These are phyloP conservation scores for Neocrepidodera transversa DNA, from an alignment of 2,888 invertebrate genomes.

Conservation along the genomic window DNA sequence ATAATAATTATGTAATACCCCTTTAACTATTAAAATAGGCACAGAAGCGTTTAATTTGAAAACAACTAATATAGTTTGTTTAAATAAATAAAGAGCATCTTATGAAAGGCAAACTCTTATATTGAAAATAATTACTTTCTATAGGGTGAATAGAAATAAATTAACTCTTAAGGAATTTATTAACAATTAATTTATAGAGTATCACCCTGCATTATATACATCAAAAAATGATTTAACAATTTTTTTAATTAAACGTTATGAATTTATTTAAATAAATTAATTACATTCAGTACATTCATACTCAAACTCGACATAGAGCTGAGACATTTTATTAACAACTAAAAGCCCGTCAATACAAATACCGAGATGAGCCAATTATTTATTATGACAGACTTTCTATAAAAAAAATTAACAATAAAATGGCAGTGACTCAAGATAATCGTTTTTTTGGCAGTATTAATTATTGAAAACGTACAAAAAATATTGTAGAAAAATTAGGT, in stretches of 20 bases:
- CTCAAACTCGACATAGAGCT: constrained; percentile 17
- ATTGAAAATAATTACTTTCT: too few species aligned
- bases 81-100: too few species aligned
- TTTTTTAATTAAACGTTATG: constrained; percentile 1
- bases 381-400: not conserved
- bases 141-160: too few species aligned
- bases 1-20: too few species aligned
- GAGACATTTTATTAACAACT: constrained; percentile 17
- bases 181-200: too few species aligned
- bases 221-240: not conserved
- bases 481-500: constrained; percentile 4
- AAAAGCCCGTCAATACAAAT: not conserved
- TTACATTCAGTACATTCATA: constrained; percentile 25
- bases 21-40: too few species aligned
- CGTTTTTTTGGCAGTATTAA: constrained; percentile 39
- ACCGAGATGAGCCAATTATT: not conserved
- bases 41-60: too few species aligned
- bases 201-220: not conserved
- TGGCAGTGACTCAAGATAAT: constrained; percentile 39
- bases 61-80: too few species aligned
- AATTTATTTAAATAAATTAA: constrained; percentile 25
- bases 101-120: too few species aligned
- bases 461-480: constrained; percentile 24
- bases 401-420: constrained; percentile 36
- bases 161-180: too few species aligned